Evolutionary conservation across 2,888 invertebrate species (phyloP).

Genomic region (Horisme vitalbata): DNA sequence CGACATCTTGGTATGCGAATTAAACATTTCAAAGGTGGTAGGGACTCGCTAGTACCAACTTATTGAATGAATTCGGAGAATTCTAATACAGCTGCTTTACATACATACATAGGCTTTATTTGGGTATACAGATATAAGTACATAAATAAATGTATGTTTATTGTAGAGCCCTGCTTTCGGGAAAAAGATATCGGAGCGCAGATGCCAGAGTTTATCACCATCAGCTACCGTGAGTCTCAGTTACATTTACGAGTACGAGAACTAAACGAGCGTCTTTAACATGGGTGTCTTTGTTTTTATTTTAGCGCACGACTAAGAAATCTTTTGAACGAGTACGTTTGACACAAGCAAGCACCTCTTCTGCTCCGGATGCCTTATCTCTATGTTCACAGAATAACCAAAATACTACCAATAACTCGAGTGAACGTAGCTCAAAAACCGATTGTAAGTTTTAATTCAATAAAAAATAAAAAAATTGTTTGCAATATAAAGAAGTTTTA

Average conservation of each 20-base stretch:
- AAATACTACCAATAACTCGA: not conserved
- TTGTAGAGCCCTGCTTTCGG: constrained; percentile 39
- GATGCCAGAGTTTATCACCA: constrained; percentile 62
- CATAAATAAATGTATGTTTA: constrained; percentile 8
- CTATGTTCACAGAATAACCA: too few species aligned
- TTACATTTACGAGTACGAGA: not conserved
- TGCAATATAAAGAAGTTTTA: too few species aligned
- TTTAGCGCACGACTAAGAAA: constrained; percentile 32
- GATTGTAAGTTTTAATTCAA: constrained; percentile 29
- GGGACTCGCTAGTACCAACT: constrained; percentile 27
- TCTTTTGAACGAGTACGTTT: constrained; percentile 20
- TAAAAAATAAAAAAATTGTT: too few species aligned
- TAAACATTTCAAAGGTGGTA: too few species aligned
- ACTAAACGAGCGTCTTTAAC: not conserved
- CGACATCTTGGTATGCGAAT: constrained; percentile 37
- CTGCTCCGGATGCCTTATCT: constrained; percentile 21
- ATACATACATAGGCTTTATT: too few species aligned
- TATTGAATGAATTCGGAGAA: not conserved
- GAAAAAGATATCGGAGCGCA: constrained; percentile 43
- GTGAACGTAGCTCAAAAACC: not conserved
- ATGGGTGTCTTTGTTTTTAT: not conserved
- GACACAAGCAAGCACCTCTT: constrained; percentile 23
- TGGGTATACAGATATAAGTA: too few species aligned
- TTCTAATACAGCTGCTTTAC: too few species aligned
- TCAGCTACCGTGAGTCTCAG: constrained; percentile 42